These are phyloP conservation scores for Indicator maculatus DNA, from an alignment of 2,113 vertebrate species.

Conservation along the genomic window DNA sequence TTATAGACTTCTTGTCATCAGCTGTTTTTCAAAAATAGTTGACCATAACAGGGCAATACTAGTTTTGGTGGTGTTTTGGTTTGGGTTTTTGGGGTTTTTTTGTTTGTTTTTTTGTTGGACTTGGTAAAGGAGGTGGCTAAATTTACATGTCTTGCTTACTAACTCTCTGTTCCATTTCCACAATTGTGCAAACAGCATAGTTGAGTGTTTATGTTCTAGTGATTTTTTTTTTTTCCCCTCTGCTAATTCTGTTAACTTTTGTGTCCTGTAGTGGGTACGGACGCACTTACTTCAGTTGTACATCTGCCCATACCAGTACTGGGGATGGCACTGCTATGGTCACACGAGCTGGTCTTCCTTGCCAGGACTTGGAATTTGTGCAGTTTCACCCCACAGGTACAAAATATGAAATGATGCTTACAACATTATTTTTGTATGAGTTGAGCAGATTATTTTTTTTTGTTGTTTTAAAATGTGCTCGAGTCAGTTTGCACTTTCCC, in stretches of 20 bases:
- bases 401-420: not conserved
- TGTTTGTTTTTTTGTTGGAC: not conserved
- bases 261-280: slow-evolving; percentile 86
- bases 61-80: not conserved
- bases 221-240: not conserved
- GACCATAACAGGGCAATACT: not conserved
- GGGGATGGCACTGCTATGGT: slow-evolving; percentile 96
- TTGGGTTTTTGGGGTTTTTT: too few species aligned
- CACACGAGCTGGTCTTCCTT: slow-evolving; percentile 92
- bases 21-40: not conserved
- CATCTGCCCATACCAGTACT: slow-evolving; percentile 94
- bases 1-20: not conserved
- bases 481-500: not conserved
- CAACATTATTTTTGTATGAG: not conserved
- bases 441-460: not conserved
- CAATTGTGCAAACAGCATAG: not conserved
- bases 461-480: not conserved
- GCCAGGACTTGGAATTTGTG: slow-evolving; percentile 97
- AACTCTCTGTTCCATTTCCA: not conserved
- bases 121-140: not conserved
- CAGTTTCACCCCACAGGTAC: slow-evolving; percentile 99
- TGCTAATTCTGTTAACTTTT: not conserved
- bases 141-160: not conserved
- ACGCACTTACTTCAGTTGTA: slow-evolving; percentile 95
- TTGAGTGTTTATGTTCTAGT: not conserved